Percentiles rank a stretch among this genome's conserved stretches.
Conservation (phyloP, 1,140 invertebrate species). For the Pararge aegeria region DNA sequence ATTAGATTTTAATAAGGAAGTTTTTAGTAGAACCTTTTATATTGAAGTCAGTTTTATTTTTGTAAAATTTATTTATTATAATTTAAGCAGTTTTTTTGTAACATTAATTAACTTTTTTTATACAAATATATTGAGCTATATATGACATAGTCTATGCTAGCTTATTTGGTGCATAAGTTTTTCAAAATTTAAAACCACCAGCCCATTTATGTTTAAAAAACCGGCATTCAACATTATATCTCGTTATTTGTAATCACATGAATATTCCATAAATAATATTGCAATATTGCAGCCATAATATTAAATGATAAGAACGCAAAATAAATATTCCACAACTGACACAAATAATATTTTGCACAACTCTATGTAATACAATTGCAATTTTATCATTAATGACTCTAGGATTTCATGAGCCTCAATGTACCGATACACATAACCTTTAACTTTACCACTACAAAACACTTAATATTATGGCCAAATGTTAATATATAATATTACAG, state of each 20-base stretch:
- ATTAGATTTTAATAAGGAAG: background rate
- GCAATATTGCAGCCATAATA: background rate
- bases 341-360: too few species aligned
- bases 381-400: too few species aligned
- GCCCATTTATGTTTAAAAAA: background rate
- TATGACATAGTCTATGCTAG: slow-evolving; percentile 4
- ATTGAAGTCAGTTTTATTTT: background rate
- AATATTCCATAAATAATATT: slow-evolving; percentile 1
- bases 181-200: background rate
- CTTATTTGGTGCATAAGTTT: slow-evolving; percentile 12
- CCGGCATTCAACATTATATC: background rate
- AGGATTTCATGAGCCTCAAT: too few species aligned
- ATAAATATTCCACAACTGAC: background rate
- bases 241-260: background rate
- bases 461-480: too few species aligned
- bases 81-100: slow-evolving; percentile 3
- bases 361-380: too few species aligned
- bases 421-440: too few species aligned
- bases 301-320: background rate
- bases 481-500: too few species aligned
- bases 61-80: slow-evolving; percentile 1
- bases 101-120: slow-evolving; percentile 1
- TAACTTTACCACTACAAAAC: too few species aligned
- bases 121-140: slow-evolving; percentile 23
- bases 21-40: background rate